Evolutionary conservation across 2,888 invertebrate genomes (phyloP).

Genomic region (Sipha maydis): DNA sequence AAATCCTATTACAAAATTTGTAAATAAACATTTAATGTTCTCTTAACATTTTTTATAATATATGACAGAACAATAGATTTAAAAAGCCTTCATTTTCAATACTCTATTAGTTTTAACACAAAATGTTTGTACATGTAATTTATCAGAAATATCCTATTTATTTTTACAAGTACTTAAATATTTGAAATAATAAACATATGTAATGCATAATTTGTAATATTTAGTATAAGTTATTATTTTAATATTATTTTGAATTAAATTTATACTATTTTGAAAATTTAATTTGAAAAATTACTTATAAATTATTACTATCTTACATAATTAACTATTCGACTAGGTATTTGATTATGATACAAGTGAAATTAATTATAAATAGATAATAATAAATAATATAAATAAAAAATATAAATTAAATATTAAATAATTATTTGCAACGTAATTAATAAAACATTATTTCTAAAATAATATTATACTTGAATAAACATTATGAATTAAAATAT

Average conservation of each 20-base stretch:
- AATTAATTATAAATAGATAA: too few relatives aligned
- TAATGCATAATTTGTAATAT: neutral
- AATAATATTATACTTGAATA: neutral
- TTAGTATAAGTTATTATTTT: neutral
- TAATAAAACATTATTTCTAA: too few relatives aligned
- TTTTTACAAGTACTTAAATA: neutral
- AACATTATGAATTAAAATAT: neutral
- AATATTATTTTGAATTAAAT: neutral
- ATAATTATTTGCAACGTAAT: neutral
- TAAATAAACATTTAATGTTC: neutral
- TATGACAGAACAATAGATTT: neutral
- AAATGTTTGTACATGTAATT: neutral
- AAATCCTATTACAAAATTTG: neutral
- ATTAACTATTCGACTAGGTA: neutral
- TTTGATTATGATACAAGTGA: too few relatives aligned
- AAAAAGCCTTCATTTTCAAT: neutral
- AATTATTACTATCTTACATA: neutral
- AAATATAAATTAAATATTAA: too few relatives aligned
- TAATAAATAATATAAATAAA: too few relatives aligned
- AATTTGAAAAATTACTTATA: neutral
- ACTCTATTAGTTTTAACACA: neutral
- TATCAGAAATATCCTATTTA: neutral
- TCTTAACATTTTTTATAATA: conserved; percentile 1
- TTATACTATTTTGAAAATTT: neutral
- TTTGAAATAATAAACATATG: neutral